phyloP scores from a whole-genome alignment of 2,113 vertebrate species.

The Pluvialis apricaria region DNA sequence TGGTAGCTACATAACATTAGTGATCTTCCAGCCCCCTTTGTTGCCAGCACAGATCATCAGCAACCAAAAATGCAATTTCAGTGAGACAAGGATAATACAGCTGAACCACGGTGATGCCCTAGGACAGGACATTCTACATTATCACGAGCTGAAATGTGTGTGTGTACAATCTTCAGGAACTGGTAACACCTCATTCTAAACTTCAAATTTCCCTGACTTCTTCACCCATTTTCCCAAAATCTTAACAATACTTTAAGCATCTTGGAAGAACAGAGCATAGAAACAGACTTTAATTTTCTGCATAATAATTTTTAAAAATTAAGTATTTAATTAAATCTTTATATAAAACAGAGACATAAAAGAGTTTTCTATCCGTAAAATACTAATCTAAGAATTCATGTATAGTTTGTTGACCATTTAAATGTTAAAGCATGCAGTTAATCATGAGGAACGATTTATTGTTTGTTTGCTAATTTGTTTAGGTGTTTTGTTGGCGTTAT shows the following conservation, averaged over 20 bases:
- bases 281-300: not conserved
- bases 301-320: not conserved
- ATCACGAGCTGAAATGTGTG: accelerated
- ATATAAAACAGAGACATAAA: not conserved
- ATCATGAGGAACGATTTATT: not conserved
- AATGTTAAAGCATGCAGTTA: not conserved
- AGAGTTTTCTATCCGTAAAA: not conserved
- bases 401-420: not conserved
- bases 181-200: not conserved
- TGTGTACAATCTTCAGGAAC: not conserved
- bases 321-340: not conserved
- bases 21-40: not conserved
- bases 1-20: too few relatives aligned
- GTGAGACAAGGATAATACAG: not conserved
- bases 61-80: not conserved
- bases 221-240: not conserved
- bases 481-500: not conserved
- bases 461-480: not conserved
- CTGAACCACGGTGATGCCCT: not conserved
- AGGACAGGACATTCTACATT: not conserved
- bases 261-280: not conserved
- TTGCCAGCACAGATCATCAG: not conserved
- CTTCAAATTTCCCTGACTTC: not conserved
- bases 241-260: not conserved
- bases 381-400: not conserved